phyloP scores from a whole-genome alignment of 2,888 invertebrate genomes.

The Rhimphoctona megacephalus region DNA sequence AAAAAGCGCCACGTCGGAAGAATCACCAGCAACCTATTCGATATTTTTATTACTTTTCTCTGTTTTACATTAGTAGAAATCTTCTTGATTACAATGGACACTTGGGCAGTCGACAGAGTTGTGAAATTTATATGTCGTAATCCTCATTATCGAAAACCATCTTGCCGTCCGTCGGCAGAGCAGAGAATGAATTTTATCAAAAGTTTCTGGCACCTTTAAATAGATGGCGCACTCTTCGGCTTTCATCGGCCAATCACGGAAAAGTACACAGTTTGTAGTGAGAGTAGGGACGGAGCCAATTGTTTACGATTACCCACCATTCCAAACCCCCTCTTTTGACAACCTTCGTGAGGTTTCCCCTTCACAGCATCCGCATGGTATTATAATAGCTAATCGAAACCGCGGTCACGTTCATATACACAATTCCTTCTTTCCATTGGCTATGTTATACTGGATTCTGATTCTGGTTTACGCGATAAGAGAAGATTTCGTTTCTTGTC shows the following conservation, averaged over 20 bases:
- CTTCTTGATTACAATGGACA: not conserved
- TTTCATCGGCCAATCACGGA: slow-evolving; percentile 41
- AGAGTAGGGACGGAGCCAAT: slow-evolving; percentile 51
- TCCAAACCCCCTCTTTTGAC: slow-evolving; percentile 16
- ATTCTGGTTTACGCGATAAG: slow-evolving; percentile 3
- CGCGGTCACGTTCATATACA: slow-evolving; percentile 36
- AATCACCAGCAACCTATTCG: not conserved
- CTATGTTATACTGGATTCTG: not conserved
- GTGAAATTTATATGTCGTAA: not conserved
- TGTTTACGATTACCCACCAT: slow-evolving; percentile 19
- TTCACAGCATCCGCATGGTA: slow-evolving; percentile 28
- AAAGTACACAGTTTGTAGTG: slow-evolving; percentile 2
- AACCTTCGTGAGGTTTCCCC: not conserved
- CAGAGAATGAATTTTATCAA: not conserved
- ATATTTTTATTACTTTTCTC: too few species aligned
- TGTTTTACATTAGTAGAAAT: not conserved
- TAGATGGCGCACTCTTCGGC: slow-evolving; percentile 35
- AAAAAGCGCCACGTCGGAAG: not conserved
- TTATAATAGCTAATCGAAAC: slow-evolving; percentile 36
- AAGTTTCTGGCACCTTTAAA: not conserved
- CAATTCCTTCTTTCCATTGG: slow-evolving; percentile 33
- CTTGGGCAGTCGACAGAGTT: not conserved
- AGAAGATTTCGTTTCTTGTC: not conserved
- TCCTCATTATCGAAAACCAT: not conserved
- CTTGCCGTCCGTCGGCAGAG: slow-evolving; percentile 9